A percentile compares a stretch with the other conserved stretches of the same genome.
Evolutionary conservation across 2,888 invertebrate genomes (phyloP).

Genomic region (Drosophila helvetica): DNA sequence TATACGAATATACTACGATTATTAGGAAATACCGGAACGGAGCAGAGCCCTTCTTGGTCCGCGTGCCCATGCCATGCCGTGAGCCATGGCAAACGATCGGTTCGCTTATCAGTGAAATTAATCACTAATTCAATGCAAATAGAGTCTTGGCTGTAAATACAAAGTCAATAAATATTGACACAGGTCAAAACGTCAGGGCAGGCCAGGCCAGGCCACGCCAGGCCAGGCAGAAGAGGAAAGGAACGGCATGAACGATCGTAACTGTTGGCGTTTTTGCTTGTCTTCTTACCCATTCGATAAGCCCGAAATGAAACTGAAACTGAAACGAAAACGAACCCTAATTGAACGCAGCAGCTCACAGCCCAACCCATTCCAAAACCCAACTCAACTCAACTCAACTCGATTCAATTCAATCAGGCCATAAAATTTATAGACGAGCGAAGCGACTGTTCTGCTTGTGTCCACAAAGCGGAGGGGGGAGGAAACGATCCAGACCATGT

Average conservation of each 20-base stretch:
- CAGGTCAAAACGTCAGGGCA: constrained; percentile 60
- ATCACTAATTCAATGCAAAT: constrained; percentile 74
- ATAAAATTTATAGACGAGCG: constrained; percentile 62
- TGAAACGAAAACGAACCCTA: constrained; percentile 67
- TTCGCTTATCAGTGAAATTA: constrained; percentile 66
- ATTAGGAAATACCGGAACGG: background rate
- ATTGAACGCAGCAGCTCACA: constrained; percentile 51
- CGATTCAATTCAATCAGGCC: constrained; percentile 72
- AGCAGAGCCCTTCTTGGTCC: background rate
- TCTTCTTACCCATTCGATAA: constrained; percentile 65
- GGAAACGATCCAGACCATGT: constrained; percentile 58
- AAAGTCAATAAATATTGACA: constrained; percentile 77
- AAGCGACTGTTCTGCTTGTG: constrained; percentile 46
- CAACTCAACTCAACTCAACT: constrained; percentile 60
- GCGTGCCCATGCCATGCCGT: background rate
- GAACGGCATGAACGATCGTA: constrained; percentile 44
- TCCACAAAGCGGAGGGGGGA: constrained; percentile 26
- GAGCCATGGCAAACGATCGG: background rate
- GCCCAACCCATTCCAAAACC: constrained; percentile 25
- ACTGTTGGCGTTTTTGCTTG: constrained; percentile 60
- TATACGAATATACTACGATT: background rate
- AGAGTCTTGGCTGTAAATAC: constrained; percentile 61
- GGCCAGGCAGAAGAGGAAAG: constrained; percentile 1
- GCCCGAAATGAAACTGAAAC: constrained; percentile 55
- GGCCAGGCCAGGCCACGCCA: background rate